Percentiles rank a stretch among this genome's conserved stretches.
phyloP scores from a whole-genome alignment of 2,797 vertebrate genomes.

The Meda fulgida region DNA sequence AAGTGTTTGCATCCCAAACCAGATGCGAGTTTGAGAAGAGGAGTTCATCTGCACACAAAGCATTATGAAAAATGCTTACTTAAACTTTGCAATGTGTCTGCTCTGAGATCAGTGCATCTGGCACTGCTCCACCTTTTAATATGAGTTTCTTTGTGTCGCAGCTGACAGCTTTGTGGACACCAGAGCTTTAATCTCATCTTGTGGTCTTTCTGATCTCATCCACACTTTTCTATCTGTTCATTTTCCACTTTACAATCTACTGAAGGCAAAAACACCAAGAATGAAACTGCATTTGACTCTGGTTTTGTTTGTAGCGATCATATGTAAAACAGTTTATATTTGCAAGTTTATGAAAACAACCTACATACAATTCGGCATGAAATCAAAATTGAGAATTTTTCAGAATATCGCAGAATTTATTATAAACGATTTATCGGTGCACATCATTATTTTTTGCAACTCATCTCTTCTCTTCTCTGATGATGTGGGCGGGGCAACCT shows the following conservation, averaged over 20 bases:
- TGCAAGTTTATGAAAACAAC: too few species aligned
- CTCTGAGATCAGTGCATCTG: background rate
- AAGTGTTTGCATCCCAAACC: background rate
- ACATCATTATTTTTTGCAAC: background rate
- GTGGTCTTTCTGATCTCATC: background rate
- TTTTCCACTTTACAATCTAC: background rate
- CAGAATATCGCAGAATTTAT: background rate
- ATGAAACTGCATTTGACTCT: background rate
- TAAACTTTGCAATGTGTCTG: background rate
- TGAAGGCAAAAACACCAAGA: background rate
- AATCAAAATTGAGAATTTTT: too few species aligned
- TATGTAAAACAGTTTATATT: too few species aligned
- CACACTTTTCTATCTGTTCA: background rate
- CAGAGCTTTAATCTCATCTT: background rate
- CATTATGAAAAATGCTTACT: background rate
- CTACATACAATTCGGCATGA: too few species aligned
- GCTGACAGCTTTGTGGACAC: background rate
- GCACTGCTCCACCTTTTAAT: background rate
- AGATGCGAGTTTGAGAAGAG: background rate
- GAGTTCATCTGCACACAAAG: background rate
- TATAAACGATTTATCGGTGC: background rate
- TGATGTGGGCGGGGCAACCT: background rate
- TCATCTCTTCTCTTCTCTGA: background rate
- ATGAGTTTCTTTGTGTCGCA: background rate
- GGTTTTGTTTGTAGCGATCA: too few species aligned